Base-by-base conservation (phyloP, 2,888 invertebrate species). In the Byasa hedistus region DNA sequence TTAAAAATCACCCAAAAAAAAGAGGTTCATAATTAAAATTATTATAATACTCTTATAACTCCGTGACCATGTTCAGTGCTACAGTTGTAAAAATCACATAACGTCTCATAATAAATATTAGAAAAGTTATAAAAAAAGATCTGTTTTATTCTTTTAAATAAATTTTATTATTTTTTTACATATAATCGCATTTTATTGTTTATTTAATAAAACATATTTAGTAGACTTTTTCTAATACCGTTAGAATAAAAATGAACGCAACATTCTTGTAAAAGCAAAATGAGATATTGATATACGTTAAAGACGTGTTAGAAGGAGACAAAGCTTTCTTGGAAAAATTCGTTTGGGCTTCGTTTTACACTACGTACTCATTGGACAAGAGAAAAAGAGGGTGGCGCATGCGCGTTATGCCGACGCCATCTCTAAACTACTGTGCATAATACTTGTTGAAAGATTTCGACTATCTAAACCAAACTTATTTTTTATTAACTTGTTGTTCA, bases 381-480 rank as follows among this genome's bases (percentile, higher is more conserved):
- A 78, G 73, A 76, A 71, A 76, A 82, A 83, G 86, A 89, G 86
- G 89, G 88, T 89, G 90, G 91, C 91, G 92, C 92, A 91, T 91
- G 92, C 92, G 92, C 91, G 91, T 89, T 91, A 79, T 85, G 89
- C 87, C 91, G 92, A 92, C 92, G 92, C 92, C 92, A 92, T 92
- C 91, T 90, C 89, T 88, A 85, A 84, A 87, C 81, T 88, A 86
- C 85, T 88, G 86, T 88, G 84, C 85, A 82, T 86, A 83, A 79
- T 84, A 86, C 75, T 77, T 77, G 77, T 77, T 77, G 75, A 76
- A 73, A 74, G 70, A 75, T 82, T 85, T 87, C 82, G 81, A 82
- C 83, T 81, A 80, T 79, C 78, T 79, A 78, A 75, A 82, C 81
- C 81, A 77, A 82, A 84, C 72, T 75, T 70, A 57, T 80, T 85